Base-by-base conservation (phyloP, 2,113 vertebrate species). In the Brachirus orientalis region DNA sequence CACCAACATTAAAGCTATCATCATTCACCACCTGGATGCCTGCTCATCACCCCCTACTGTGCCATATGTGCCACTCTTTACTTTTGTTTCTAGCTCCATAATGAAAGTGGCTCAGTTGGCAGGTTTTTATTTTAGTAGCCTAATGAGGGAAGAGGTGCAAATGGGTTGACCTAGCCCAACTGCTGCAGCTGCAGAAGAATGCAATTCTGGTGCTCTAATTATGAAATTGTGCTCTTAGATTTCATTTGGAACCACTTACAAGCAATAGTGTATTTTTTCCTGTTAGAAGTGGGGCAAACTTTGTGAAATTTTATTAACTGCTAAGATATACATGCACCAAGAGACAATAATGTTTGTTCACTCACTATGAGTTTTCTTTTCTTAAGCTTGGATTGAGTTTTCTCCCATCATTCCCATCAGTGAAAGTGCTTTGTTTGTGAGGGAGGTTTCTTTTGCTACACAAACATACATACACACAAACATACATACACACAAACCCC, bases 61-160 rank as follows among this genome's bases (percentile, higher is more conserved):
- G 77, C 41, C 40, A 40, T 50, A 46, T 65, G 28, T 63, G 11
- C 51, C 37, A 14, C 18, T 37, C 8, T 79, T 22, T 63, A 38
- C 8, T 53, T 13, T 71, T 41, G n/a, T n/a, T 50, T 54, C 43
- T 33, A 22, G 54, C 20, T 33, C 19, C 36, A 54, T 77, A 70
- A 86, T 77, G 46, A 62, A 80, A 75, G 72, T 51, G 54, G 40
- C 64, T 61, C 60, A 48, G 56, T 63, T 74, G 74, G 75, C 48
- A 63, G 66, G 19, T 80, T 73, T 80, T 82, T 22, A 57, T 75
- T 82, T 79, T 75, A 85, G 70, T 69, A 55, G 78, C 64, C 69
- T 90, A 76, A 84, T 88, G 84, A 83, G 52, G 50, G 47, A 71
- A 75, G 72, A 74, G 74, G 67, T 68, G 71, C 44, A 59, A 87